These are phyloP conservation scores for Pseudococcus jackbeardsleyi DNA, from an alignment of 2,888 invertebrate species.

Conservation along the genomic window DNA sequence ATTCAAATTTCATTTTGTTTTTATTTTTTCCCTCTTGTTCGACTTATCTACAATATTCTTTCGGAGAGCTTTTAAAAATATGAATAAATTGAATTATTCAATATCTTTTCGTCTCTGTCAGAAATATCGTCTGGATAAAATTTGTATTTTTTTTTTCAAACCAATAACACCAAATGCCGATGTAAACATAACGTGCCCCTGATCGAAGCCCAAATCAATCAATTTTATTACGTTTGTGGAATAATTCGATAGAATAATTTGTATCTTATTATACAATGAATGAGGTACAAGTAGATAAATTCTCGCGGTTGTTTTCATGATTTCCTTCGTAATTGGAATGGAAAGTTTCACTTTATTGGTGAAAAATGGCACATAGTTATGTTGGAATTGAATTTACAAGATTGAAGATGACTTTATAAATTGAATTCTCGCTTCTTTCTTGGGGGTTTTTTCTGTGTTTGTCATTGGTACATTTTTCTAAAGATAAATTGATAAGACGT, in stretches of 20 bases:
- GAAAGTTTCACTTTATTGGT: constrained; percentile 19
- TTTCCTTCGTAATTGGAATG: constrained; percentile 19
- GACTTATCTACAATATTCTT: not conserved
- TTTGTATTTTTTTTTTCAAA: constrained; percentile 12
- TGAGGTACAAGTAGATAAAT: not conserved
- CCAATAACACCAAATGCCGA: not conserved
- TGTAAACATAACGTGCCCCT: not conserved
- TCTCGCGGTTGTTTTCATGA: constrained; percentile 3
- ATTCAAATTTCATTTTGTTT: constrained; percentile 7
- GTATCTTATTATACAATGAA: constrained; percentile 10
- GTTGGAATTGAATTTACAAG: constrained; percentile 6
- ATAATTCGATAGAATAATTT: constrained; percentile 16
- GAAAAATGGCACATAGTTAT: constrained; percentile 14
- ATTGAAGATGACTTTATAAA: constrained; percentile 21
- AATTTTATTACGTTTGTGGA: not conserved
- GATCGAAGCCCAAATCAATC: not conserved
- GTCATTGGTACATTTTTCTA: not conserved
- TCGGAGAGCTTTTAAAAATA: not conserved
- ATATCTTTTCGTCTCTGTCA: not conserved
- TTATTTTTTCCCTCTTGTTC: not conserved
- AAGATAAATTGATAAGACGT: constrained; percentile 1
- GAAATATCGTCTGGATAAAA: not conserved
- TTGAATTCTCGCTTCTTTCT: not conserved
- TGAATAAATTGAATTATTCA: constrained; percentile 45
- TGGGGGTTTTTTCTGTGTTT: not conserved